Base-by-base conservation (phyloP, 2,113 vertebrate species). In the Poicephalus meyeri region DNA sequence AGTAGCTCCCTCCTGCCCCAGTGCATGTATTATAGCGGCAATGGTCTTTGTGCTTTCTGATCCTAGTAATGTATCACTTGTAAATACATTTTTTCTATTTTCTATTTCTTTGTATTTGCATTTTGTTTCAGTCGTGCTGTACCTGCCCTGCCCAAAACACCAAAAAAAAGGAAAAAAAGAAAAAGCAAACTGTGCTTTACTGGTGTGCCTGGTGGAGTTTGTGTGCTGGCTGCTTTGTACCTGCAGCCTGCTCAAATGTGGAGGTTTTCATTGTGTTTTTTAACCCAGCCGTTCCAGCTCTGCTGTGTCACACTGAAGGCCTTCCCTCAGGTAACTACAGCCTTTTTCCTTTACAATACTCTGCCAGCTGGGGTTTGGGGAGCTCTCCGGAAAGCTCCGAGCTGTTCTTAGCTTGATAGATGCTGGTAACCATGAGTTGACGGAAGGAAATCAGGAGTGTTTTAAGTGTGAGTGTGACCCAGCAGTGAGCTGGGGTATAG, bases 11-110 rank as follows among this genome's bases (percentile, higher is more conserved):
- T 94, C 98, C 85, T 88, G 96, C 97, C 95, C 95, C 97, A 46
- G 70, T 98, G 98, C 98, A 98, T 98, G 98, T 98, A 98, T 97
- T 82, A 98, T 98, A 98, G 98, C 98, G 95, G 96, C 97, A 93
- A 85, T 91, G 82, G 97, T 98, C 98, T 97, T 91, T 96, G 98
- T 98, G 98, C 97, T 97, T 97, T 98, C 97, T 92, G 97, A 98
- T 98, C 98, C 97, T 97, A 98, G 98, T 98, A 95, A 98, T 98
- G 98, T 98, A 98, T 98, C 96, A 97, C 98, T 97, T 98, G 98
- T 98, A 98, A 98, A 98, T 98, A 98, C 98, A 98, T 98, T 98
- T 98, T 98, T 98, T 98, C 98, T 98, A 98, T 98, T 98, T 98
- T 98, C 97, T 98, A 97, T 98, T 97, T 98, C 98, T 97, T 97